phyloP scores from a whole-genome alignment of 2,113 vertebrate species.

The Microtus richardsoni region DNA sequence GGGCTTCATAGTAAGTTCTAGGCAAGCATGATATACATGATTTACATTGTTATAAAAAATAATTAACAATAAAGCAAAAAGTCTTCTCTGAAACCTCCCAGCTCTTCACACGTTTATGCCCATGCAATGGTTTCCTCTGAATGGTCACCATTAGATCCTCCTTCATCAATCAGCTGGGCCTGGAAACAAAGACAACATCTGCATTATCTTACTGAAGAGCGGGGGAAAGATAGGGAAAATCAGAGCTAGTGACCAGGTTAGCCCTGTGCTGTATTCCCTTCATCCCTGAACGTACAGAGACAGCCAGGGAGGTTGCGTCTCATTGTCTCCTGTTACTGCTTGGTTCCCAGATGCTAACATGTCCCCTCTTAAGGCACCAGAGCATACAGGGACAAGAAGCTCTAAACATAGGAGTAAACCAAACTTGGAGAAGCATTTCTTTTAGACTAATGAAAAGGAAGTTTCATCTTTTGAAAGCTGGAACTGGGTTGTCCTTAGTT shows the following conservation, averaged over 20 bases:
- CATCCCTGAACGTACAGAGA: background rate
- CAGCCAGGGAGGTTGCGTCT: background rate
- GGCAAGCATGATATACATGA: background rate
- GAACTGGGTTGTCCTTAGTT: background rate
- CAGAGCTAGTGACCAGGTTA: background rate
- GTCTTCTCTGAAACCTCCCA: background rate
- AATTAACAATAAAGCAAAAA: background rate
- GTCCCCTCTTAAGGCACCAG: background rate
- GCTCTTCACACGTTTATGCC: background rate
- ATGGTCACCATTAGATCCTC: background rate
- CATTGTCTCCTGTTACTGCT: background rate
- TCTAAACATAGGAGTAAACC: background rate
- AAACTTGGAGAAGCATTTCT: background rate
- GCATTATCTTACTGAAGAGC: background rate
- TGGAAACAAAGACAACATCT: background rate
- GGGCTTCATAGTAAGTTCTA: background rate
- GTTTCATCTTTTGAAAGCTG: background rate
- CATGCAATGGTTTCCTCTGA: too few species aligned
- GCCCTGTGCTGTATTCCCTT: background rate
- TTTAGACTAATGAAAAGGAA: background rate
- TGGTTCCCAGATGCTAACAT: background rate
- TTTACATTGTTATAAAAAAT: background rate
- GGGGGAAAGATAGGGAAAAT: background rate
- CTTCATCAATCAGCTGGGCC: background rate
- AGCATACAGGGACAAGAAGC: background rate